Base-by-base conservation (phyloP, 2,888 invertebrate species). In the Sturmia bella region DNA sequence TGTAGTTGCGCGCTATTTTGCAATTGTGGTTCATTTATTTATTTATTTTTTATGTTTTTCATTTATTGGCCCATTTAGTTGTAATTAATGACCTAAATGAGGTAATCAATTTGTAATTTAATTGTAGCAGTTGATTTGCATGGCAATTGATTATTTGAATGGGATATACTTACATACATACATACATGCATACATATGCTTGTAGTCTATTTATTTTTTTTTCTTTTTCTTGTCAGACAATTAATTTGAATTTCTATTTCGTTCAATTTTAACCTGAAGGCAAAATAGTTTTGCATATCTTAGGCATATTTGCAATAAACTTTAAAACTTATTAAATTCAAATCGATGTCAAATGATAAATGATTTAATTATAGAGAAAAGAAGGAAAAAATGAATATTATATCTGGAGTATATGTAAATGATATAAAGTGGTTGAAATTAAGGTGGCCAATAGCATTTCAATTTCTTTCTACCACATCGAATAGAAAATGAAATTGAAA, bases 31-130 rank as follows among this genome's bases (percentile, higher is more conserved):
- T 63, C 68, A 21, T 54, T 61, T 66, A 27, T 57, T 32, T 64
- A 12, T 56, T 72, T 48, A n/a, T n/a, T n/a, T n/a, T n/a, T n/a
- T n/a, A n/a, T n/a, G n/a, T 63, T 15, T 41, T 41, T 50, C 64
- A 57, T 70, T 70, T 63, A 45, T 76, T 76, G 79, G n/a, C 57
- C 59, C 57, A 52, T 73, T 59, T 45, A 54, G 52, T 81, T 87
- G 86, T 87, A 87, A 88, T 88, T 88, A 89, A 88, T 87, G 87
- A 85, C 86, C 87, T 54, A 87, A 86, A 86, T 86, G 88, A 85
- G 86, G 86, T 87, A 88, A 89, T 89, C 88, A 88, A 88, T 88
- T 89, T 89, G 86, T 88, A 87, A 88, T 88, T 86, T 86, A 87
- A 88, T 87, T 88, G 69, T 86, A 85, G 21, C 57, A 37, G 78